Percentiles rank a stretch among this genome's conserved stretches.
phyloP scores from a whole-genome alignment of 2,113 vertebrate species.

The Uropsilus gracilis region DNA sequence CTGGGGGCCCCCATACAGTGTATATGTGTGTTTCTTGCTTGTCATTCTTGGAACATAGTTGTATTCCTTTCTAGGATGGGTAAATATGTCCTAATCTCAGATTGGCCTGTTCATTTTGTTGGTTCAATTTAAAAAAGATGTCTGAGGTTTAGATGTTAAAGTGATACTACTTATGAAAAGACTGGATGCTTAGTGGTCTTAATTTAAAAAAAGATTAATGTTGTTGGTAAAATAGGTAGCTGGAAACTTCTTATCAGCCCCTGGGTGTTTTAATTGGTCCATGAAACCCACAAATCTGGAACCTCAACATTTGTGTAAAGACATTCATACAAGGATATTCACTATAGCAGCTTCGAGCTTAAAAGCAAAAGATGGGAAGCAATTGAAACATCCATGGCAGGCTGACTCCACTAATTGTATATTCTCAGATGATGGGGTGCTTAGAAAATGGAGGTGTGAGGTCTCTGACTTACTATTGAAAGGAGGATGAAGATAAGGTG shows the following conservation, averaged over 20 bases:
- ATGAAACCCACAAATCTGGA: not conserved
- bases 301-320: not conserved
- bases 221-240: not conserved
- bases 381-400: rapidly evolving
- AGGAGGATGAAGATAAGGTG: not conserved
- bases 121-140: not conserved
- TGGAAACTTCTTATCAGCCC: too few species aligned
- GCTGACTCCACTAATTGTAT: rapidly evolving
- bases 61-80: not conserved
- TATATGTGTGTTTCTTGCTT: not conserved
- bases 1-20: not conserved
- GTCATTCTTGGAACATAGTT: not conserved
- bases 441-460: not conserved
- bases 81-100: rapidly evolving
- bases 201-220: not conserved
- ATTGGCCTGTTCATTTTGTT: too few species aligned
- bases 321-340: rapidly evolving
- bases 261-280: too few species aligned
- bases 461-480: rapidly evolving
- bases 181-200: not conserved
- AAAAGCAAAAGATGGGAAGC: too few species aligned
- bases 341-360: rapidly evolving
- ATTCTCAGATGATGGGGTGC: rapidly evolving
- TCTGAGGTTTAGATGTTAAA: not conserved
- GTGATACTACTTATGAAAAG: not conserved